Evolutionary conservation across 2,113 vertebrate species (phyloP).

Genomic region (Murina feae): DNA sequence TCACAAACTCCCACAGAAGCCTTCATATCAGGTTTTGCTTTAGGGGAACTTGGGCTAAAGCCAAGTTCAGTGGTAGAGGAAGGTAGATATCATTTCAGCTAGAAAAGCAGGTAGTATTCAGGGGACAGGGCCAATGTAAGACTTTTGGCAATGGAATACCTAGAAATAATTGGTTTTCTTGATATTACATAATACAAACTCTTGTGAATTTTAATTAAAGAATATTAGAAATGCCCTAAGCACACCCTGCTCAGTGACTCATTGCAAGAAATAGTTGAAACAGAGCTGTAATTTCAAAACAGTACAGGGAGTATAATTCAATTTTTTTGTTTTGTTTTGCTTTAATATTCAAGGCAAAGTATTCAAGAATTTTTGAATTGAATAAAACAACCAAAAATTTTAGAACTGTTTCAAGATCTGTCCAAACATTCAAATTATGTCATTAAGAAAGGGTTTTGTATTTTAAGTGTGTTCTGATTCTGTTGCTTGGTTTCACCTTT

Average conservation of each 20-base stretch:
- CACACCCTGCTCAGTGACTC: not conserved
- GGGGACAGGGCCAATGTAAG: not conserved
- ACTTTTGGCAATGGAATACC: constrained; percentile 21
- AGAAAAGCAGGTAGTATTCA: not conserved
- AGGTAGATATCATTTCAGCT: not conserved
- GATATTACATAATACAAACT: constrained; percentile 19
- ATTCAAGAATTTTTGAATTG: not conserved
- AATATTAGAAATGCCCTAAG: constrained; percentile 46
- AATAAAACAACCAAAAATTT: not conserved
- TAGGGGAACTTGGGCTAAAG: not conserved
- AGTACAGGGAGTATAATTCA: not conserved
- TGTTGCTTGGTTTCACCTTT: not conserved
- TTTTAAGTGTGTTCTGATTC: not conserved
- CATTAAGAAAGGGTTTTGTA: not conserved
- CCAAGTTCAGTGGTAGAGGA: not conserved
- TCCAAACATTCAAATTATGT: not conserved
- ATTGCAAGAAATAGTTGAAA: constrained; percentile 25
- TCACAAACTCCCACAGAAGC: not conserved
- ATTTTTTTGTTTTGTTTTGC: not conserved
- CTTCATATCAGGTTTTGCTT: not conserved
- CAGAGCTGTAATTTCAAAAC: constrained; percentile 25
- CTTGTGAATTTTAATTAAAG: constrained; percentile 59
- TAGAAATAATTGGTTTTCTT: constrained; percentile 10
- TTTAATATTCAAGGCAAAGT: constrained; percentile 39
- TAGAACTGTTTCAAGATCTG: not conserved